Percentiles rank a stretch among this genome's conserved stretches.
These are phyloP conservation scores for Thalassarche chlororhynchos DNA, from an alignment of 2,113 vertebrate species.

Conservation along the genomic window DNA sequence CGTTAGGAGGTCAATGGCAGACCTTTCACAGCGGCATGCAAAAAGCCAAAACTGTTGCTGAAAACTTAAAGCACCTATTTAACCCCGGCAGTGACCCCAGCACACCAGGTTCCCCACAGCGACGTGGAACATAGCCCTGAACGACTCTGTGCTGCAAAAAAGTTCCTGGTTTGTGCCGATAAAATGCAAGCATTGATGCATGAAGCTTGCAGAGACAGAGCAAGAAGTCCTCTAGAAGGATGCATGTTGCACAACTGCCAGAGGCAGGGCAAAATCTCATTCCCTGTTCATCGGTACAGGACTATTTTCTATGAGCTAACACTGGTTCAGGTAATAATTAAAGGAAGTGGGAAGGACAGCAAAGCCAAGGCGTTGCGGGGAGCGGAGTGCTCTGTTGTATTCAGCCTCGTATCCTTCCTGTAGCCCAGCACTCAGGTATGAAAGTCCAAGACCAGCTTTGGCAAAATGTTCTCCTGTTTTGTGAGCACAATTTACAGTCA, in stretches of 20 bases:
- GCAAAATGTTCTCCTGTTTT: neutral
- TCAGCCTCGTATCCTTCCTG: neutral
- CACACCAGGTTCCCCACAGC: neutral
- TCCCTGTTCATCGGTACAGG: neutral
- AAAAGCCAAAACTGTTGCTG: neutral
- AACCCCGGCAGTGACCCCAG: neutral
- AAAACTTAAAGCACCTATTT: neutral
- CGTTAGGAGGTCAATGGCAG: neutral
- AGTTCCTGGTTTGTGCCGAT: neutral
- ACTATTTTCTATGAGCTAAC: neutral
- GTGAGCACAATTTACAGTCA: neutral
- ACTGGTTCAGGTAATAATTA: neutral
- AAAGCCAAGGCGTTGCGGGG: neutral
- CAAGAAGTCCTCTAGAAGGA: neutral
- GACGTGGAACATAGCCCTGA: neutral
- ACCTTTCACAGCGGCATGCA: neutral
- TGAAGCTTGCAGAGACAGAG: neutral
- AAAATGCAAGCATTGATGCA: neutral
- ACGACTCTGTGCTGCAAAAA: neutral
- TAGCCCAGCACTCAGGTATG: neutral
- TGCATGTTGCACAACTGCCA: neutral
- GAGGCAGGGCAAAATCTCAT: neutral
- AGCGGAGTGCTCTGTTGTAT: neutral
- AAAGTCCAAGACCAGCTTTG: neutral
- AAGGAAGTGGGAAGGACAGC: neutral